Conservation (phyloP, 2,797 vertebrate genomes). For the Salarias fasciatus region DNA sequence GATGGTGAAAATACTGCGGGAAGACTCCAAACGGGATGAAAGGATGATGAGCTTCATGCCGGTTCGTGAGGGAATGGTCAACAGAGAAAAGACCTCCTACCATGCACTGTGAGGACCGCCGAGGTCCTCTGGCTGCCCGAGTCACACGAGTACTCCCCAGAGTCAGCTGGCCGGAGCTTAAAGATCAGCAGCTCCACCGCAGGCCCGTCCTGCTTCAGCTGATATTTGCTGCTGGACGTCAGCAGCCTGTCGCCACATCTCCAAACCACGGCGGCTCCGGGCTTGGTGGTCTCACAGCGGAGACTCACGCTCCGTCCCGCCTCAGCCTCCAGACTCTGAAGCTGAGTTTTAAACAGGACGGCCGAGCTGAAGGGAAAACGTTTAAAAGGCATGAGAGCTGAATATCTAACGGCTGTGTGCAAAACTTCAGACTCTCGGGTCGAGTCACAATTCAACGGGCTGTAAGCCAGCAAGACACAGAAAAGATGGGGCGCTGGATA, state of each 20-base stretch:
- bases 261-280: conserved; percentile 87
- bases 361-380: conserved; percentile 66
- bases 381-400: conserved; percentile 5
- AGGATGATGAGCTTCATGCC: conserved; percentile 37
- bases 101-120: conserved; percentile 88
- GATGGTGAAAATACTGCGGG: conserved; percentile 17
- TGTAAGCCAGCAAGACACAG: no score
- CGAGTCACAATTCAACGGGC: no score
- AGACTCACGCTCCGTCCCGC: conserved; percentile 79
- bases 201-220: conserved; percentile 85
- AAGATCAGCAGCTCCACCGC: conserved; percentile 84
- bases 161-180: conserved; percentile 81
- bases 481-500: no score
- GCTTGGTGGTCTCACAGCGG: conserved; percentile 84
- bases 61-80: conserved; percentile 19
- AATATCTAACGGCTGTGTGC: no score
- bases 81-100: conserved; percentile 77
- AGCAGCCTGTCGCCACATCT: conserved; percentile 82
- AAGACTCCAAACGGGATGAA: conserved; percentile 8
- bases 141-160: conserved; percentile 90
- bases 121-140: conserved; percentile 86
- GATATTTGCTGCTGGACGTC: conserved; percentile 84
- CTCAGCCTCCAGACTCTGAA: conserved; percentile 82
- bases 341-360: conserved; percentile 84
- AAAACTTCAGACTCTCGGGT: no score